Evolutionary conservation across 1,140 invertebrate species (phyloP).

Genomic region (Oncopodura yosiiana): DNA sequence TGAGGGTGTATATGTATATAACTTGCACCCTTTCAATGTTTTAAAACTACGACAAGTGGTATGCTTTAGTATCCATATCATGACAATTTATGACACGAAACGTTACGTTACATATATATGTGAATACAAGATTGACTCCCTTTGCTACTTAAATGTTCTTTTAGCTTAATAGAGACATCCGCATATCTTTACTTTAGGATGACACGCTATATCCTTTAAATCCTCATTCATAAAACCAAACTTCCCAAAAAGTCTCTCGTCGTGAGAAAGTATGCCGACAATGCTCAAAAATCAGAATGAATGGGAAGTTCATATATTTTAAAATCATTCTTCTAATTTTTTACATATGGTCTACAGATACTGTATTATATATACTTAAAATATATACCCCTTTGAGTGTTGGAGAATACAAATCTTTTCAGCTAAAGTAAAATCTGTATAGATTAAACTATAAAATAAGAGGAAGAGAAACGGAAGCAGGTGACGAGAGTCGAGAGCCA

Average conservation of each 20-base stretch:
- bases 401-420: no score
- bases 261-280: constrained; percentile 23
- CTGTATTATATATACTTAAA: background rate
- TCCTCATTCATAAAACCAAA: background rate
- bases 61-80: no score
- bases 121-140: no score
- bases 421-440: no score
- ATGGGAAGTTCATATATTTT: constrained; percentile 14
- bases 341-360: constrained; percentile 2
- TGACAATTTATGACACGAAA: no score
- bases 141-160: background rate
- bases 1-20: no score
- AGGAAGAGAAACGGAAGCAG: constrained; percentile 16
- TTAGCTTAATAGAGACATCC: constrained; percentile 5
- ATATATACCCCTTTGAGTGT: no score
- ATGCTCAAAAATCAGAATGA: constrained; percentile 26
- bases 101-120: no score
- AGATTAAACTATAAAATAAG: no score
- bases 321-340: constrained; percentile 18
- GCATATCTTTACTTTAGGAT: background rate
- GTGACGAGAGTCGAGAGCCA: constrained; percentile 20
- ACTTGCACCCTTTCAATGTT: no score
- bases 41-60: no score
- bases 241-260: background rate
- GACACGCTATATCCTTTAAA: background rate